These are phyloP conservation scores for Lycopodina hypogea DNA, from an alignment of 37 sponge, comb jelly and placozoan species.

Conservation along the genomic window DNA sequence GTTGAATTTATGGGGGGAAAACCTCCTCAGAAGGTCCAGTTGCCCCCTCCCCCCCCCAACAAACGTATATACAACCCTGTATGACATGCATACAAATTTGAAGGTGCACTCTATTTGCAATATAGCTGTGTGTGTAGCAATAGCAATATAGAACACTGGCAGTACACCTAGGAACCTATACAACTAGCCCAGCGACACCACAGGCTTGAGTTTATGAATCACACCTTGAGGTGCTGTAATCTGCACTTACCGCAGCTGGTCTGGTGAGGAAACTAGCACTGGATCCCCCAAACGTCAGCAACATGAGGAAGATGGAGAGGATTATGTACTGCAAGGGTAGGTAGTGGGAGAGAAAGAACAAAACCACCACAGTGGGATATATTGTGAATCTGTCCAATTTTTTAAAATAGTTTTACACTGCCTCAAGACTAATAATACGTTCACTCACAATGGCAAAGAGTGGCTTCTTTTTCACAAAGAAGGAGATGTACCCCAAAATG, in stretches of 20 bases:
- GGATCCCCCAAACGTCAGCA: conserved; percentile 24
- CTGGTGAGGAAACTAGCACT: conserved; percentile 25
- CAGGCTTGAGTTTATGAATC: too few species aligned
- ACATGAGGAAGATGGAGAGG: conserved; percentile 13
- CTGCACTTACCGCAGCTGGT: conserved; percentile 34
- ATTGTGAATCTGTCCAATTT: neutral
- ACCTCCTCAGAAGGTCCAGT: too few species aligned
- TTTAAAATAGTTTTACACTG: neutral
- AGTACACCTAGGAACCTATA: too few species aligned
- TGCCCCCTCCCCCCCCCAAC: too few species aligned
- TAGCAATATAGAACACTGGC: too few species aligned
- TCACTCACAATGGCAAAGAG: conserved; percentile 23
- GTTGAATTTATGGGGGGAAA: too few species aligned
- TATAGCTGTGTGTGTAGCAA: too few species aligned
- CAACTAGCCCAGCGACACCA: too few species aligned
- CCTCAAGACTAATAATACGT: neutral
- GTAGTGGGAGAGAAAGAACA: neutral
- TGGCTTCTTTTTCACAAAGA: neutral
- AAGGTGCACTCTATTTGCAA: too few species aligned
- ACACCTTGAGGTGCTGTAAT: too few species aligned
- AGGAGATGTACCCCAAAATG: conserved; percentile 3
- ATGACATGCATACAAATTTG: too few species aligned
- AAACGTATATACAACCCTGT: too few species aligned
- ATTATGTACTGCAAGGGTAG: conserved; percentile 15
- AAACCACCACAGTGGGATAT: neutral